A percentile compares a stretch with the other conserved stretches of the same genome.
phyloP scores from a whole-genome alignment of 2,113 vertebrate species.

The Heteronetta atricapilla region DNA sequence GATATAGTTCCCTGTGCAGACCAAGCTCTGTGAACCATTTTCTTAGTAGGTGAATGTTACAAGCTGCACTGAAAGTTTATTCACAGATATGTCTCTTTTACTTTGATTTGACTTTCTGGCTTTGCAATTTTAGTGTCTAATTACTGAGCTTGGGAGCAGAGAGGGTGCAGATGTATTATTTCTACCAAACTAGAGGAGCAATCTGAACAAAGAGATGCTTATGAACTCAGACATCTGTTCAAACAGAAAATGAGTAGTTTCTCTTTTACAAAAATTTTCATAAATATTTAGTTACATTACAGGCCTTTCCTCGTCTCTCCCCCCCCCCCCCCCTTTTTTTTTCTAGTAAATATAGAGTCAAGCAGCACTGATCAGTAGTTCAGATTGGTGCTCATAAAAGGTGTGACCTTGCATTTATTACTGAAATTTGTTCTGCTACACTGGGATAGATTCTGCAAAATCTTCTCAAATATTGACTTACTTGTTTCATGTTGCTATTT shows the following conservation, averaged over 20 bases:
- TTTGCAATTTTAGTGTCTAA: not conserved
- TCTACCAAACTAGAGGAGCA: not conserved
- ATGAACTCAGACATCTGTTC: slow-evolving; percentile 29
- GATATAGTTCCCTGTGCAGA: not conserved
- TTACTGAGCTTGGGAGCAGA: not conserved
- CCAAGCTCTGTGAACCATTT: fast-evolving
- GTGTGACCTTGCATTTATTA: slow-evolving; percentile 24
- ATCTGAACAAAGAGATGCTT: slow-evolving; percentile 29
- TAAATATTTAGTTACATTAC: not conserved
- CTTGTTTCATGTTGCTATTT: slow-evolving; percentile 15
- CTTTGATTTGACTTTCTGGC: not conserved
- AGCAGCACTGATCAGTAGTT: not conserved
- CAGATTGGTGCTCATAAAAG: not conserved
- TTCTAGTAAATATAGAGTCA: not conserved
- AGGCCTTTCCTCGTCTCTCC: not conserved
- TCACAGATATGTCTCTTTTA: not conserved
- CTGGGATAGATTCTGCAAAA: not conserved
- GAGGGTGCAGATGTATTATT: not conserved
- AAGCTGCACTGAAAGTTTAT: not conserved
- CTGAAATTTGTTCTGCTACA: not conserved
- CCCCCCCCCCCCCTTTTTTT: not conserved
- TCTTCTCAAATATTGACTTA: slow-evolving; percentile 30
- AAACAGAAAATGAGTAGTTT: slow-evolving; percentile 25
- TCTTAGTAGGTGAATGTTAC: not conserved
- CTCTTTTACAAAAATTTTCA: not conserved